Evolutionary conservation across 2,113 vertebrate species (phyloP), one percentile per base, ranked within the genome.

Genomic region (Trichomycterus rosablanca): DNA sequence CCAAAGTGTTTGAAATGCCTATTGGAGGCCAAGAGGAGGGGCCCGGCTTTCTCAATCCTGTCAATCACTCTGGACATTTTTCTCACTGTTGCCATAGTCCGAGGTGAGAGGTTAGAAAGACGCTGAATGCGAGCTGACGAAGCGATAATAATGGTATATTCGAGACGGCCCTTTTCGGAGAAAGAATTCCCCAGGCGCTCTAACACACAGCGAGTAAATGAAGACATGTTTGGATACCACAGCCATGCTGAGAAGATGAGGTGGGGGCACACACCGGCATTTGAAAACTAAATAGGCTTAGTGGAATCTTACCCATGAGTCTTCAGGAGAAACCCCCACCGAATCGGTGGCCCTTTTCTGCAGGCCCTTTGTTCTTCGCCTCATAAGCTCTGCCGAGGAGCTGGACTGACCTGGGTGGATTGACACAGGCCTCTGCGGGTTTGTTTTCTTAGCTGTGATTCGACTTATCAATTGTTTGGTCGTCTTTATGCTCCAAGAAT

Each of bases 61-160:
- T 94, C 95, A 97, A 94, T 98, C 95, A 97, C 87, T 85, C 88
- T 84, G 90, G 91, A 92, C 95, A 97, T 97, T 97, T 93, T 92
- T 95, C 91, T 90, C 80, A 90, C 92, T 88, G 95, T 97, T 98
- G 93, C 95, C 92, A 97, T 96, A 95, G 95, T 83, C 83, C 80
- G 81, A 86, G 94, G 94, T 90, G 91, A 91, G 85, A 91, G 95
- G 93, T 97, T 93, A 88, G 87, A 89, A 94, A 93, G 94, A 95
- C 94, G 91, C 83, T 92, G 92, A 92, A 91, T 88, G 82, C 88
- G 89, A 90, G 88, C 92, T 91, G 91, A 94, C 91, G 93, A 84
- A 88, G 89, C 89, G 88, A 89, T 93, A 94, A 97, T 90, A 90
- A 92, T 86, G 80, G 86, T 78, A 86, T 84, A 87, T 88, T 87